These are phyloP conservation scores for Epizoanthus illoricatus DNA, from an alignment of 92 coral and sea anemone species.

Conservation along the genomic window DNA sequence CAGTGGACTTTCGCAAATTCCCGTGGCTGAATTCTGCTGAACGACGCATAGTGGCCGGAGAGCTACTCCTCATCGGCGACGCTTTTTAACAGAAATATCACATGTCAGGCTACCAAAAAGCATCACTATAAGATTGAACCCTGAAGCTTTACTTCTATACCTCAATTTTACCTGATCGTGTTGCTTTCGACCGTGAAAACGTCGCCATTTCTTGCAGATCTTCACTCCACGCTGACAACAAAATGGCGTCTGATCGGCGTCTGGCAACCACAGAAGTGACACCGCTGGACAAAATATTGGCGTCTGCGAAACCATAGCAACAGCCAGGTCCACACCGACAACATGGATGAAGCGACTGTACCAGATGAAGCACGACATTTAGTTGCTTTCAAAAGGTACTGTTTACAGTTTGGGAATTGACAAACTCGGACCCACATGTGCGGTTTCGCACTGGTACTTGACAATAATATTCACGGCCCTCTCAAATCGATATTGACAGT, in stretches of 20 bases:
- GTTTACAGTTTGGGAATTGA: no score
- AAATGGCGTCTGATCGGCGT: constrained; percentile 74
- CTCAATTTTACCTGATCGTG: constrained; percentile 78
- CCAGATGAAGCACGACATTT: no score
- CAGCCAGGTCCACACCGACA: background rate
- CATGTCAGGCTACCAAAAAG: background rate
- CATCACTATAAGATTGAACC: background rate
- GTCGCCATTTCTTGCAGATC: constrained; percentile 70
- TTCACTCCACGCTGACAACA: constrained; percentile 41
- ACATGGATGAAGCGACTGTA: no score
- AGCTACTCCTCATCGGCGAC: constrained; percentile 85
- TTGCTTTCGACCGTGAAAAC: constrained; percentile 80
- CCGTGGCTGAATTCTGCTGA: constrained; percentile 58
- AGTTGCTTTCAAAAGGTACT: no score
- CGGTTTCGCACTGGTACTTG: no score
- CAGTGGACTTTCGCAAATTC: constrained; percentile 71
- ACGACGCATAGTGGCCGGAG: constrained; percentile 73
- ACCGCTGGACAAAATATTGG: constrained; percentile 66
- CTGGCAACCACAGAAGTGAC: constrained; percentile 67
- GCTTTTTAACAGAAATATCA: constrained; percentile 47
- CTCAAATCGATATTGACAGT: no score
- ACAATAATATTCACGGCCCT: no score
- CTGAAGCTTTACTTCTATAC: background rate
- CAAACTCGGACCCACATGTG: no score
- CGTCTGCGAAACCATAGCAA: constrained; percentile 44